phyloP scores from a whole-genome alignment of 2,113 vertebrate species.

The Eclectus roratus region DNA sequence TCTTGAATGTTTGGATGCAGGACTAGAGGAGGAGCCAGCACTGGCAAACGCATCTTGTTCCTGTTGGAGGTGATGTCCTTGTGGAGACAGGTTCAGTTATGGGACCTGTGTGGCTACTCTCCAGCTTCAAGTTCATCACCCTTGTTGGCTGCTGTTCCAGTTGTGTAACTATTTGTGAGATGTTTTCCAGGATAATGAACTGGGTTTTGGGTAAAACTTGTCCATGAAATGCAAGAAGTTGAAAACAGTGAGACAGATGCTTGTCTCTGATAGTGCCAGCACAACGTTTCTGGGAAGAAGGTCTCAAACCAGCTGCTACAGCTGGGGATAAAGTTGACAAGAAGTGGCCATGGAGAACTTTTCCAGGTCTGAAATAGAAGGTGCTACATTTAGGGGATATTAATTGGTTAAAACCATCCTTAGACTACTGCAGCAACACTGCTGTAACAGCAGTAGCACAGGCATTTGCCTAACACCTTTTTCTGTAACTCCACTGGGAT shows the following conservation, averaged over 20 bases:
- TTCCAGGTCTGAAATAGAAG: neutral
- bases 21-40: neutral
- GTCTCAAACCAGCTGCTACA: neutral
- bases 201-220: neutral
- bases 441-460: neutral
- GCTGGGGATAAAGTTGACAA: neutral
- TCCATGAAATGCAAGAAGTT: neutral
- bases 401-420: neutral
- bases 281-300: neutral
- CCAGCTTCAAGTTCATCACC: neutral
- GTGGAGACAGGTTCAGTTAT: neutral
- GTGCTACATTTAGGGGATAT: neutral
- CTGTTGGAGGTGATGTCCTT: neutral
- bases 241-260: neutral
- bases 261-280: neutral
- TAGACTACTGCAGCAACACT: neutral
- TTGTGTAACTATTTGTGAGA: neutral
- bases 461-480: neutral
- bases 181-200: neutral
- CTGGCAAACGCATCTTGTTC: neutral
- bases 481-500: neutral
- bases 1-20: fast-evolving
- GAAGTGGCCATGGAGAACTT: neutral
- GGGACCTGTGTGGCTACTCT: neutral
- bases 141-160: neutral